Conservation (phyloP, 2,797 vertebrate genomes). For the Sebastes iracundus region DNA sequence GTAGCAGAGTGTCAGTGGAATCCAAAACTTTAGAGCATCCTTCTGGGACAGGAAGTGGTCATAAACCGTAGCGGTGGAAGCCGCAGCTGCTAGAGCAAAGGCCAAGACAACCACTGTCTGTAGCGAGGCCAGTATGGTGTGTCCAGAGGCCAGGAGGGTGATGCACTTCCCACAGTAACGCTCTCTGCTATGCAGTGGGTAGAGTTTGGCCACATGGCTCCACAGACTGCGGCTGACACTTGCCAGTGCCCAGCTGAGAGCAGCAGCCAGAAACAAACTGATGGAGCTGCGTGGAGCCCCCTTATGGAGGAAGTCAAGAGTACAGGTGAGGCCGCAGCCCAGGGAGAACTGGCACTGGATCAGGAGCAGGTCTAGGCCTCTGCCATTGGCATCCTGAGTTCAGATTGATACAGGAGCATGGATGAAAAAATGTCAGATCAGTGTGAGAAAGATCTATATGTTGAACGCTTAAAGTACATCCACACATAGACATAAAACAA, state of each 20-base stretch:
- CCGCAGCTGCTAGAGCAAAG: conserved; percentile 83
- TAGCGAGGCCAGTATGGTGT: conserved; percentile 81
- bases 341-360: conserved; percentile 89
- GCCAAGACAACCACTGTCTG: conserved; percentile 73
- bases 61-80: conserved; percentile 84
- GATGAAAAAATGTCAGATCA: neutral
- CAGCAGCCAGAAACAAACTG: conserved; percentile 82
- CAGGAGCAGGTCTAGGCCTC: conserved; percentile 73
- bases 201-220: conserved; percentile 82
- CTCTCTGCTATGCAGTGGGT: conserved; percentile 84
- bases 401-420: neutral
- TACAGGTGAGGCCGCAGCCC: conserved; percentile 87
- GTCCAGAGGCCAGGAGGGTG: conserved; percentile 79
- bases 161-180: conserved; percentile 89
- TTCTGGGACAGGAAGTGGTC: conserved; percentile 87
- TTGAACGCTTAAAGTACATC: neutral
- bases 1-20: conserved; percentile 90
- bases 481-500: neutral
- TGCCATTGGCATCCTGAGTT: conserved; percentile 39
- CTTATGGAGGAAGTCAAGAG: conserved; percentile 88
- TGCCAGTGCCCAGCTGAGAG: conserved; percentile 82
- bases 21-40: conserved; percentile 90
- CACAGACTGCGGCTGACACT: conserved; percentile 61
- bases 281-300: conserved; percentile 83
- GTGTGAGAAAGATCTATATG: neutral